phyloP scores from a whole-genome alignment of 2,113 vertebrate genomes.

The Gobius niger region DNA sequence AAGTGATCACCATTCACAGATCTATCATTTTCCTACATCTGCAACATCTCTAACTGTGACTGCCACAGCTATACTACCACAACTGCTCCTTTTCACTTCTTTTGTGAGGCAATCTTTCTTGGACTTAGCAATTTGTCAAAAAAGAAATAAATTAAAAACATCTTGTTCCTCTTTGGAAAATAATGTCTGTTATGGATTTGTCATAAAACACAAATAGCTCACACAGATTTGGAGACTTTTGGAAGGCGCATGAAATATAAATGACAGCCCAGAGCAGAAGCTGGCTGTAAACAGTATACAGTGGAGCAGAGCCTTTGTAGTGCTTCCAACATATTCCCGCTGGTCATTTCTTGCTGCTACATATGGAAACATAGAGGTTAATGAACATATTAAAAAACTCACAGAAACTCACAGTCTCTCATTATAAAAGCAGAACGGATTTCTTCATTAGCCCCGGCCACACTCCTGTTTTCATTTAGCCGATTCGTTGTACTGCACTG shows the following conservation, averaged over 20 bases:
- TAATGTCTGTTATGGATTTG: neutral
- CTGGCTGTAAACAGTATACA: neutral
- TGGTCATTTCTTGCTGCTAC: conserved; percentile 7
- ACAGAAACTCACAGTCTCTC: conserved; percentile 13
- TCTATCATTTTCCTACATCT: too few species aligned
- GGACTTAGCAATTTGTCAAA: neutral
- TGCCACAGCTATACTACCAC: too few species aligned
- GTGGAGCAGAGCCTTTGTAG: neutral
- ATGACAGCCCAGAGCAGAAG: neutral
- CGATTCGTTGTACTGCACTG: conserved; percentile 6
- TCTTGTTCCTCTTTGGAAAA: neutral
- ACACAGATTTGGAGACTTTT: neutral
- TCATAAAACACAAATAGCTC: neutral
- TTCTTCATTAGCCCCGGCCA: conserved; percentile 39
- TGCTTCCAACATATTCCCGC: conserved; percentile 12
- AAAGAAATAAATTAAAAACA: neutral
- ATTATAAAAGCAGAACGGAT: conserved; percentile 23
- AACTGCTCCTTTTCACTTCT: neutral
- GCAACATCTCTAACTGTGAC: too few species aligned
- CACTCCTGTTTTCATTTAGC: conserved; percentile 43
- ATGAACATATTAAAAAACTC: conserved; percentile 25
- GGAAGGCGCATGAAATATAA: neutral
- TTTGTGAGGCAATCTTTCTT: neutral
- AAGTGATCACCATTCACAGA: too few species aligned
- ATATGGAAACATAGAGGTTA: conserved; percentile 27